Evolutionary conservation across 2,797 vertebrate species (phyloP).

Genomic region (Micromesistius poutassou): DNA sequence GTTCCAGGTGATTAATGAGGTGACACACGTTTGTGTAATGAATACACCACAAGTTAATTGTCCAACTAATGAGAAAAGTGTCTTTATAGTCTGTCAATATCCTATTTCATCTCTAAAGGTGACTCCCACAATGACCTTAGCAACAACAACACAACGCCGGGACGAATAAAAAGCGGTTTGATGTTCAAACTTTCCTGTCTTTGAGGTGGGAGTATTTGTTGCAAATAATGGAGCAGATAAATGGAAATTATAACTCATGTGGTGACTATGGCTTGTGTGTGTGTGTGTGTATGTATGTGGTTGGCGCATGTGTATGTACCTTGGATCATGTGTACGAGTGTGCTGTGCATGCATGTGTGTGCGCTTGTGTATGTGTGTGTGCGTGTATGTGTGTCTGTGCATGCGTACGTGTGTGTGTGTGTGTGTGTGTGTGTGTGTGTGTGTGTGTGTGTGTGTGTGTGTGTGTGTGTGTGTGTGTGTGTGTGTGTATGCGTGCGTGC

Average conservation of each 20-base stretch:
- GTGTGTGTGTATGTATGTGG: slow-evolving; percentile 12
- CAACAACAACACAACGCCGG: slow-evolving; percentile 35
- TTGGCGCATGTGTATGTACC: not conserved
- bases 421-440: no score
- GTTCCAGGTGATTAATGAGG: slow-evolving; percentile 69
- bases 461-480: no score
- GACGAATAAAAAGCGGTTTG: not conserved
- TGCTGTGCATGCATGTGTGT: not conserved
- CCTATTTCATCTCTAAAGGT: slow-evolving; percentile 62
- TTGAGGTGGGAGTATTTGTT: no score
- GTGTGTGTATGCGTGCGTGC: no score
- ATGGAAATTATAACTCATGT: not conserved
- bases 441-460: no score
- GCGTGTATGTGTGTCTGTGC: slow-evolving; percentile 13
- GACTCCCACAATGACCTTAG: slow-evolving; percentile 60
- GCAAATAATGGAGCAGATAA: no score
- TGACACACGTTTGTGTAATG: slow-evolving; percentile 59
- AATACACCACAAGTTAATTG: slow-evolving; percentile 69
- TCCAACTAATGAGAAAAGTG: slow-evolving; percentile 72
- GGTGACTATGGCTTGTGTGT: not conserved
- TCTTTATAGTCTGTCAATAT: slow-evolving; percentile 64
- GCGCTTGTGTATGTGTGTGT: slow-evolving; percentile 4
- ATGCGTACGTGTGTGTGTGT: slow-evolving; percentile 9
- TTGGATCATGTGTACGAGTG: not conserved
- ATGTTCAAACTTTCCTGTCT: no score